Evolutionary conservation across 2,888 invertebrate genomes (phyloP), one percentile per base, ranked within the genome.

Genomic region (Pseudococcus jackbeardsleyi): DNA sequence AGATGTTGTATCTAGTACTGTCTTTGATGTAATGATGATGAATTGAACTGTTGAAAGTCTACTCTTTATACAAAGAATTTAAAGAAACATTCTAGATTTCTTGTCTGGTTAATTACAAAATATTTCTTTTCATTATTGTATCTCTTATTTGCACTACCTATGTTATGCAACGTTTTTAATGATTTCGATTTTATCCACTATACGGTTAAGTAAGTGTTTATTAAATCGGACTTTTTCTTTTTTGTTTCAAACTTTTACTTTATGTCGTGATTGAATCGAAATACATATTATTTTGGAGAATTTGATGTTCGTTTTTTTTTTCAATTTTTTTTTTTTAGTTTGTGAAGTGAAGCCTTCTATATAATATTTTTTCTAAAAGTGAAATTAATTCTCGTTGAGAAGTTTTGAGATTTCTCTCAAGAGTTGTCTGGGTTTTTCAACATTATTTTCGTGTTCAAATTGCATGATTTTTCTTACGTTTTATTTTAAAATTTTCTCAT

Each of bases 191-290:
- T 72, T 72, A 72, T 72, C 33, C 72, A 33, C 72, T 72, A 39
- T 33, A 72, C 33, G 72, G 26, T 33, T 33, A 33, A 26, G 17
- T 72, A 72, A 72, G 72, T 72, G 72, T 72, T 72, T 72, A 72
- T 72, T 72, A 7, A 17, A 72, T 72, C 33, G 1, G 26, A 72
- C 7, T 6, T 33, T 72, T 15, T 72, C 2, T 72, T n/a, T 72
- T 72, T 39, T 39, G 17, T 72, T 72, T 72, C 8, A 33, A 33
- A 17, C 33, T 72, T 72, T 72, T 72, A 72, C 68, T 72, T 72
- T 15, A 39, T 72, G 33, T 72, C 72, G 33, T 8, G 19, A 72
- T 19, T 72, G 8, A 72, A 72, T 72, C 72, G 64, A 64, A 64
- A 64, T 64, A 59, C 4, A 64, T 64, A n/a, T 1, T 68, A 17